Conservation (phyloP, 2,113 vertebrate species). For the Etheostoma spectabile region DNA sequence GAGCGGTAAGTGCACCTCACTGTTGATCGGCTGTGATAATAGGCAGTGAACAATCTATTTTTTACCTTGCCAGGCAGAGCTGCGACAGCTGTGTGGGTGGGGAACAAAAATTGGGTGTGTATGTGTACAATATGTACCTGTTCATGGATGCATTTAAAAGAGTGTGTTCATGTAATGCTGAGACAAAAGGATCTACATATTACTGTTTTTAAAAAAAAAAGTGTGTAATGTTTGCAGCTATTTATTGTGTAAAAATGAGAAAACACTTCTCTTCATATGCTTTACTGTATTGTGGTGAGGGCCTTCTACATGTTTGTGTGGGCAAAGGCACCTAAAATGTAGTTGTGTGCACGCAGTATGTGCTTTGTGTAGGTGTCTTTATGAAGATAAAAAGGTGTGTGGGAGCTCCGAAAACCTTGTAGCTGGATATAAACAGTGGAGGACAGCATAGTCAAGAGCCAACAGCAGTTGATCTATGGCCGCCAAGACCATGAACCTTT, state of each 20-base stretch:
- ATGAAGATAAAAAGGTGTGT: constrained; percentile 18
- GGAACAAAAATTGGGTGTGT: constrained; percentile 8
- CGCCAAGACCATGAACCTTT: constrained; percentile 2
- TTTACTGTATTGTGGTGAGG: not conserved
- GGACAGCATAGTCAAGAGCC: not conserved
- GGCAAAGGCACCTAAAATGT: constrained; percentile 15
- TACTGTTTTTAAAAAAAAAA: not conserved
- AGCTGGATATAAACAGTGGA: not conserved
- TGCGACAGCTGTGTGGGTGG: constrained; percentile 64
- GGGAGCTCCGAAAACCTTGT: constrained; percentile 19
- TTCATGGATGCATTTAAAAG: not conserved
- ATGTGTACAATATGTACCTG: not conserved
- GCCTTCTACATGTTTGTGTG: not conserved
- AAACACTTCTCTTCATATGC: not conserved
- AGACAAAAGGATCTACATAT: constrained; percentile 1
- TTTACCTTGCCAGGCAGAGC: constrained; percentile 44
- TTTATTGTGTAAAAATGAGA: constrained; percentile 23
- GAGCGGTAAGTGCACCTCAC: constrained; percentile 19
- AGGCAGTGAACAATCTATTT: constrained; percentile 58
- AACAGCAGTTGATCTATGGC: not conserved
- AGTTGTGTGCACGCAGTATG: constrained; percentile 5
- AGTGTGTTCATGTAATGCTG: not conserved
- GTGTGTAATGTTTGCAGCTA: constrained; percentile 5
- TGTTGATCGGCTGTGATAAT: constrained; percentile 44
- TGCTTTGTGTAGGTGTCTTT: constrained; percentile 33